Evolutionary conservation across 2,113 vertebrate species (phyloP).

Genomic region (Heliornis fulica): DNA sequence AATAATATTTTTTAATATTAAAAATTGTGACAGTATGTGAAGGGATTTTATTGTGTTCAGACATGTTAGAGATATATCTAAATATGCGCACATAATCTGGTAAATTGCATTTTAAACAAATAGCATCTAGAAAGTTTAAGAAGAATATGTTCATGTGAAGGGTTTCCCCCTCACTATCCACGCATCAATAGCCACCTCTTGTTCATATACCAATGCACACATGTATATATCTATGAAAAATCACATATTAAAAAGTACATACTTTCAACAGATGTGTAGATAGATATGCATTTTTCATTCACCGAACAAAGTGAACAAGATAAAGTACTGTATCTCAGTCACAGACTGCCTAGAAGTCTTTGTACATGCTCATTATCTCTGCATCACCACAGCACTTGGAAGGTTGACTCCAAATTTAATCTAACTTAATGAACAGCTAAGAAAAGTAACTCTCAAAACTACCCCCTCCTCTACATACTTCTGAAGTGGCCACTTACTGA

Average conservation of each 20-base stretch:
- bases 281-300: neutral
- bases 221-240: neutral
- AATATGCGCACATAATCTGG: neutral
- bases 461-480: neutral
- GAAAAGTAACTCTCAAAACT: neutral
- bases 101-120: neutral
- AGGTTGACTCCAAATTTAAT: neutral
- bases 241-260: neutral
- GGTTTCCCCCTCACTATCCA: neutral
- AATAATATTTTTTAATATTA: neutral
- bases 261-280: fast-evolving
- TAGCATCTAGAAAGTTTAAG: neutral
- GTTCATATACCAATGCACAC: neutral
- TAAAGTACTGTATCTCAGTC: neutral
- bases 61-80: neutral
- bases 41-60: neutral
- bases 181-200: neutral
- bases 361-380: neutral
- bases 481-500: neutral
- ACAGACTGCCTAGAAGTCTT: neutral
- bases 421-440: neutral
- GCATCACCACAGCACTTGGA: neutral
- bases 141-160: neutral
- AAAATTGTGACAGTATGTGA: neutral
- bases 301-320: neutral